phyloP scores from a whole-genome alignment of 2,113 vertebrate species.

The Lynx canadensis region DNA sequence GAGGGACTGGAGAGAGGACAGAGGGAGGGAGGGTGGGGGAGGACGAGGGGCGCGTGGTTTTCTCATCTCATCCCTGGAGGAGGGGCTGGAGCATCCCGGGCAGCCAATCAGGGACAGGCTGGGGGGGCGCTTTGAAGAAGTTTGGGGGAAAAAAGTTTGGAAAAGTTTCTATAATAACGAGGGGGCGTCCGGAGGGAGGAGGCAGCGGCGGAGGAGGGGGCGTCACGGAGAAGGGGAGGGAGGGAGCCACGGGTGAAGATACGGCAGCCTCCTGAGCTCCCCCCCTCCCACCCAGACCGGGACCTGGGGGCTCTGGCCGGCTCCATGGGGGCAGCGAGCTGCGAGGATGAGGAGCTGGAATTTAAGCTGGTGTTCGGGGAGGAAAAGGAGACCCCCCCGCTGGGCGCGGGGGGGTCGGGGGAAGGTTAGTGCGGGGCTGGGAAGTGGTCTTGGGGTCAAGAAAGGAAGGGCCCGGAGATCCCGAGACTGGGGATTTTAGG shows the following conservation, averaged over 20 bases:
- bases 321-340: constrained; percentile 84
- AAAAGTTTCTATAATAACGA: constrained; percentile 83
- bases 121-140: constrained; percentile 79
- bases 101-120: constrained; percentile 77
- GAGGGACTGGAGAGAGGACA: constrained; percentile 25
- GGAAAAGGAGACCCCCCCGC: constrained; percentile 81
- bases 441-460: constrained; percentile 27
- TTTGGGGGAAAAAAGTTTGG: constrained; percentile 81
- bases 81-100: constrained; percentile 76
- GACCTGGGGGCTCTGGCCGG: constrained; percentile 59
- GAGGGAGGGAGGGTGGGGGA: constrained; percentile 10
- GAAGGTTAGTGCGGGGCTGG: constrained; percentile 80
- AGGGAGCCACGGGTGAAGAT: constrained; percentile 69
- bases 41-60: constrained; percentile 75
- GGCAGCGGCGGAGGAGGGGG: constrained; percentile 77
- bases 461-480: neutral
- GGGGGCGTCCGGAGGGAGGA: constrained; percentile 81
- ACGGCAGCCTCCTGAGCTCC: constrained; percentile 62
- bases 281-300: constrained; percentile 53
- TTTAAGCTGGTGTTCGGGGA: constrained; percentile 86
- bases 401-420: constrained; percentile 76
- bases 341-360: constrained; percentile 85
- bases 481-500: neutral
- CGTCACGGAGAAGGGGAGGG: constrained; percentile 72
- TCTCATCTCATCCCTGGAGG: constrained; percentile 81